phyloP scores from a whole-genome alignment of 2,888 invertebrate species.

The Drepanosiphum platanoidis region DNA sequence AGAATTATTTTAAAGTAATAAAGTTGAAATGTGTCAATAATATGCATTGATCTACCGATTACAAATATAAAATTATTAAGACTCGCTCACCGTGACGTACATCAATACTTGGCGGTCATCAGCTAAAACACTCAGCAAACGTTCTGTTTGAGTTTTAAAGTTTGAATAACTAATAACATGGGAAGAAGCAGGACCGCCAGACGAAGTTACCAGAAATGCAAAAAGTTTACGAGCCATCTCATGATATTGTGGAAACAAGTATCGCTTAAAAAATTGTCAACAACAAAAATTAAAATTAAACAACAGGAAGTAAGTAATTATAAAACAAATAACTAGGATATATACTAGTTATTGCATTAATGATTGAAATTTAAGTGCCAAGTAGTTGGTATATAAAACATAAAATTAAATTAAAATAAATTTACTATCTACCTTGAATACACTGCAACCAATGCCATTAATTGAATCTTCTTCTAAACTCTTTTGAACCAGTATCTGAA shows the following conservation, averaged over 20 bases:
- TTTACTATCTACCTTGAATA: conserved; percentile 63
- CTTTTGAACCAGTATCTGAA: conserved; percentile 77
- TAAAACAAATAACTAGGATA: too few relatives aligned
- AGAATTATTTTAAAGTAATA: too few relatives aligned
- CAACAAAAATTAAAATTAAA: conserved; percentile 26
- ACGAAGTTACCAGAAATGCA: conserved; percentile 72
- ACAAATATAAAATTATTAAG: conserved; percentile 31
- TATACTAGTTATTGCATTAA: too few relatives aligned
- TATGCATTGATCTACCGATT: neutral
- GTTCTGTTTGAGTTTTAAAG: conserved; percentile 81
- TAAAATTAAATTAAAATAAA: conserved; percentile 23
- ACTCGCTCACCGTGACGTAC: conserved; percentile 66
- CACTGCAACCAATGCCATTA: conserved; percentile 63
- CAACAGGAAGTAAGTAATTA: too few relatives aligned
- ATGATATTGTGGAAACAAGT: conserved; percentile 82
- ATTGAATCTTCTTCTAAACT: conserved; percentile 77
- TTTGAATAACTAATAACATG: conserved; percentile 71
- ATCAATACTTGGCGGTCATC: conserved; percentile 67
- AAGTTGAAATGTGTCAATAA: too few relatives aligned
- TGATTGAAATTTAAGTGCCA: neutral
- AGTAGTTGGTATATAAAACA: too few relatives aligned
- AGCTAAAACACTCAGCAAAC: conserved; percentile 69
- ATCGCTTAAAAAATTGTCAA: conserved; percentile 70
- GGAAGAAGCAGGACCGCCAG: conserved; percentile 73
- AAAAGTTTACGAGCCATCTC: conserved; percentile 78